These are phyloP conservation scores for Apis mellifera DNA, from an alignment of 1,140 invertebrate genomes.

Conservation along the genomic window DNA sequence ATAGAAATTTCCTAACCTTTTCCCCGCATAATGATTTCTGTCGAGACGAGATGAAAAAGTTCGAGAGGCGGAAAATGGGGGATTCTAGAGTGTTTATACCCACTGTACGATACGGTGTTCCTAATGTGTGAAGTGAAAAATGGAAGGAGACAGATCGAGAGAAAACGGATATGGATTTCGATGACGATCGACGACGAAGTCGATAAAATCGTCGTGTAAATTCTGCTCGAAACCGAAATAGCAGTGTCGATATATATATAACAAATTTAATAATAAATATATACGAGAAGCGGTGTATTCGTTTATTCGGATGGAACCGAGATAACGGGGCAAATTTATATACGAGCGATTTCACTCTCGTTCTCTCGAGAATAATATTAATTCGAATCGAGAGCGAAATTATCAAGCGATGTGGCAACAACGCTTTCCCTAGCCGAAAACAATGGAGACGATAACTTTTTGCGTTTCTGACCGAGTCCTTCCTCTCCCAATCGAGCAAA, in stretches of 20 bases:
- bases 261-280: too few relatives aligned
- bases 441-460: too few relatives aligned
- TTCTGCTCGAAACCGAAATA: background rate
- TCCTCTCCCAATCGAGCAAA: background rate
- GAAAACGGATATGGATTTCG: conserved; percentile 7
- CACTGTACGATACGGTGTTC: too few relatives aligned
- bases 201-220: background rate
- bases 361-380: background rate
- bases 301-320: background rate
- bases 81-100: too few relatives aligned
- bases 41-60: too few relatives aligned
- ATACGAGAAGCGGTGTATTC: background rate
- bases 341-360: background rate
- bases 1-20: too few relatives aligned
- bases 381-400: background rate
- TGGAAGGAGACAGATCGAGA: background rate
- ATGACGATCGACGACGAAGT: background rate
- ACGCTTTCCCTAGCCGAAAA: too few relatives aligned
- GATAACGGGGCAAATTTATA: background rate
- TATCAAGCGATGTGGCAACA: too few relatives aligned
- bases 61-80: too few relatives aligned
- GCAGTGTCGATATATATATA: background rate
- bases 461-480: background rate
- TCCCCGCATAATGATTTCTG: too few relatives aligned
- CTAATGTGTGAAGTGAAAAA: too few relatives aligned